Conservation (phyloP, 2,888 invertebrate species). For the Eurytoma californica region DNA sequence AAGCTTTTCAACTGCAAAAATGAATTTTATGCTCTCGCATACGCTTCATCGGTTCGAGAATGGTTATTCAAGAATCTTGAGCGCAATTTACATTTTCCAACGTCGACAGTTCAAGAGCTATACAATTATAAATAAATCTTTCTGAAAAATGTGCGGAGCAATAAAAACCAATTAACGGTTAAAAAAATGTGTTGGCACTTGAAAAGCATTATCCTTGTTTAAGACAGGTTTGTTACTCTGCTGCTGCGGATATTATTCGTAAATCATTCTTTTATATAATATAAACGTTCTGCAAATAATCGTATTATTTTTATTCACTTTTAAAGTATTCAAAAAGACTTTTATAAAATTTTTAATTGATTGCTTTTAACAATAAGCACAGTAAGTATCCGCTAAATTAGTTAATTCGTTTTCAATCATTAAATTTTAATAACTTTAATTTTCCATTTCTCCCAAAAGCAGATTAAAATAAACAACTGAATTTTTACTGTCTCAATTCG, state of each 20-base stretch:
- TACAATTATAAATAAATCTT: conserved; percentile 31
- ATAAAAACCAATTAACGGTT: conserved; percentile 40
- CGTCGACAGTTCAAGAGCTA: conserved; percentile 1
- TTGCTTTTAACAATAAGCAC: too few species aligned
- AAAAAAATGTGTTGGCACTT: not conserved
- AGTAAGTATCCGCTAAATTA: too few species aligned
- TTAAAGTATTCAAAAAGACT: too few species aligned
- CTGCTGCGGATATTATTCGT: not conserved
- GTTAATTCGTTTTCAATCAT: too few species aligned
- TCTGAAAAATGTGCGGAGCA: not conserved
- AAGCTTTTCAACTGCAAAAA: conserved; percentile 13
- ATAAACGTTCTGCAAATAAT: too few species aligned
- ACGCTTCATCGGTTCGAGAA: conserved; percentile 19
- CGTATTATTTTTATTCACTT: too few species aligned
- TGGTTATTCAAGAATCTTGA: conserved; percentile 11
- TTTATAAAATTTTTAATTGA: too few species aligned
- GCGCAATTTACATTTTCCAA: conserved; percentile 18
- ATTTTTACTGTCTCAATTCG: too few species aligned
- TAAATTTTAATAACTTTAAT: too few species aligned
- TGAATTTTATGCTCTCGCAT: conserved; percentile 17
- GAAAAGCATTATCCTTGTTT: conserved; percentile 34
- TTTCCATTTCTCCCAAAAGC: too few species aligned
- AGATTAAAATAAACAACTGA: too few species aligned
- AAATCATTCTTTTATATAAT: too few species aligned
- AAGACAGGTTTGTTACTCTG: conserved; percentile 20